Base-by-base conservation (phyloP, 2,888 invertebrate species). In the Netelia inedita region DNA sequence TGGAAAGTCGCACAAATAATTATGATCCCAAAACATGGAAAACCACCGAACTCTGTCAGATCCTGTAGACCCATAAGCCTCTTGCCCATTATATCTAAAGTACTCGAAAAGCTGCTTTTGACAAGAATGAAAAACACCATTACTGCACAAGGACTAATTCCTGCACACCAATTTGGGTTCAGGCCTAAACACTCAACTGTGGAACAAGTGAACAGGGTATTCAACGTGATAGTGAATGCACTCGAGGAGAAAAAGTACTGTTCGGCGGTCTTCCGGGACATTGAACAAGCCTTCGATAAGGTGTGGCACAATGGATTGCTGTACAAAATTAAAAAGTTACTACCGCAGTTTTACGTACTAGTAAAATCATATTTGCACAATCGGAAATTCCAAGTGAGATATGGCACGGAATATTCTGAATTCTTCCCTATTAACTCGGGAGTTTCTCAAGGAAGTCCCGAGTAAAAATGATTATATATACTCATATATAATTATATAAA, bases 101-200 rank as follows among this genome's bases (percentile, higher is more conserved):
- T 89, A 41, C 86, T 88, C 35, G 89, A 90, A 82, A 90, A 88
- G 85, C 23, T 89, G 23, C 5, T 90, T 1, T 69, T 86, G 3
- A 68, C 66, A 57, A 82, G 83, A 81, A 28, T 89, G 8, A 83
- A 80, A 16, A 6, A 11, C 28, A 55, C 81, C 19, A 79, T 87
- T 11, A 69, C 72, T 2, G 28, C 73, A 3, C 8, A 80, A 0
- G 59, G 82, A 41, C 41, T 88, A 2, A 86, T 88, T 8, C 84
- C 85, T 21, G 50, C 68, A 14, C 86, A 89, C 43, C 86, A 89
- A 79, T 89, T 89, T 66, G 88, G 87, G 2, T 88, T 88, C 35
- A 84, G 90, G 5, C 89, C 89, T 0, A n/a, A n/a, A 5, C 53
- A 53, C 5, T 53, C 11, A 14, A 53, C 1, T 1, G 53, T 53